Conservation (phyloP, 2,888 invertebrate species). For the Prionchulus punctatus region DNA sequence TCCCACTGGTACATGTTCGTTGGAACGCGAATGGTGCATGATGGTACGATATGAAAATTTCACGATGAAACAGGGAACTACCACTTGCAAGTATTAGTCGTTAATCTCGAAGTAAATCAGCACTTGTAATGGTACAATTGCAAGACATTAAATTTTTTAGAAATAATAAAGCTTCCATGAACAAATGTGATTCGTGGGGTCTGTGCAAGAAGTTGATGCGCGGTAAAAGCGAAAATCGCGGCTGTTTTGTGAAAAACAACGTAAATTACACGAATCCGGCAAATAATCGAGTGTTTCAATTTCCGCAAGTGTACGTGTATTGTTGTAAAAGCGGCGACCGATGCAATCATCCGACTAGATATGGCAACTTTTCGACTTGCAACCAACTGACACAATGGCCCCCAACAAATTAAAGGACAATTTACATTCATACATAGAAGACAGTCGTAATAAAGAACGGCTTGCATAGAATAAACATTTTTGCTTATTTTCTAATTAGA, state of each 20-base stretch:
- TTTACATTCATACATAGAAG: no score
- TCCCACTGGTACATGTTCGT: background rate
- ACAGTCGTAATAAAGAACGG: no score
- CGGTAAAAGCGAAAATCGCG: background rate
- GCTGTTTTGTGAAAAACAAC: background rate
- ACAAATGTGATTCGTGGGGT: constrained; percentile 1
- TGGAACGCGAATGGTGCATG: background rate
- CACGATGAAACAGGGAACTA: background rate
- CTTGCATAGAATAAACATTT: no score
- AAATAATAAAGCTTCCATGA: no score
- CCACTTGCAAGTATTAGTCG: background rate
- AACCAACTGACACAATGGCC: background rate
- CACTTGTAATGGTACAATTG: no score
- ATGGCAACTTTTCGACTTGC: no score
- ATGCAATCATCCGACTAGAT: background rate
- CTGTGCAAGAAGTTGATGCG: background rate
- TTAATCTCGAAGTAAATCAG: no score
- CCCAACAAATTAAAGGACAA: no score
- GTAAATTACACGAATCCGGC: background rate
- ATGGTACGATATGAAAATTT: background rate
- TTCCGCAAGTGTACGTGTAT: background rate
- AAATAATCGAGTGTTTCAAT: background rate
- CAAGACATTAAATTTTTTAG: no score
- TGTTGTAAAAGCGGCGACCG: background rate
- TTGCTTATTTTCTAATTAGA: no score